Percentiles rank a stretch among this genome's conserved stretches.
Conservation (phyloP, 2,888 invertebrate species). For the Sialis fuliginosa region DNA sequence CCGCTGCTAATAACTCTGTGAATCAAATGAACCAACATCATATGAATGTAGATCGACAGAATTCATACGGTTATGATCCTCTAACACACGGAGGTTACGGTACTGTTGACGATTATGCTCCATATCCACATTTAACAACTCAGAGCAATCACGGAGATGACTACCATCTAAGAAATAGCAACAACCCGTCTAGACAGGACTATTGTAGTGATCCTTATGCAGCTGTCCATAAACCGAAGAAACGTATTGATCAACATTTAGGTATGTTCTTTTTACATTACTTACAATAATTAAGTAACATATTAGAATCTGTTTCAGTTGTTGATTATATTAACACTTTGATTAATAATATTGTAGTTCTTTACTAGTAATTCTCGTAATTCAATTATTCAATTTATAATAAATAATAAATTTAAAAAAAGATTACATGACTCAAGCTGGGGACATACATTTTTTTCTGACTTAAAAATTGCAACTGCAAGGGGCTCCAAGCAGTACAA, state of each 20-base stretch:
- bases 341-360: too few species aligned
- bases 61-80: constrained; percentile 60
- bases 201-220: constrained; percentile 80
- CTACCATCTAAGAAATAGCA: constrained; percentile 52
- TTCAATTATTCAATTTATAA: too few species aligned
- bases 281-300: too few species aligned
- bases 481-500: too few species aligned
- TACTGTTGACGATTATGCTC: constrained; percentile 67
- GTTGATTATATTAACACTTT: too few species aligned
- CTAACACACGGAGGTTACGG: constrained; percentile 69
- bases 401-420: too few species aligned
- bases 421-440: too few species aligned
- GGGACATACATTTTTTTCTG: too few species aligned
- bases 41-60: constrained; percentile 44
- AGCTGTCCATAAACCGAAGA: constrained; percentile 79
- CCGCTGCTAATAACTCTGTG: constrained; percentile 48
- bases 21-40: constrained; percentile 34
- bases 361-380: too few species aligned
- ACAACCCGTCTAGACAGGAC: constrained; percentile 72
- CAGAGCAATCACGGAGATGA: constrained; percentile 47
- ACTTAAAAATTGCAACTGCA: too few species aligned
- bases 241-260: constrained; percentile 70
- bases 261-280: constrained; percentile 41
- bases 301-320: too few species aligned
- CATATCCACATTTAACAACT: constrained; percentile 61